These are phyloP conservation scores for Apotomis betuletana DNA, from an alignment of 2,888 invertebrate species.

Conservation along the genomic window DNA sequence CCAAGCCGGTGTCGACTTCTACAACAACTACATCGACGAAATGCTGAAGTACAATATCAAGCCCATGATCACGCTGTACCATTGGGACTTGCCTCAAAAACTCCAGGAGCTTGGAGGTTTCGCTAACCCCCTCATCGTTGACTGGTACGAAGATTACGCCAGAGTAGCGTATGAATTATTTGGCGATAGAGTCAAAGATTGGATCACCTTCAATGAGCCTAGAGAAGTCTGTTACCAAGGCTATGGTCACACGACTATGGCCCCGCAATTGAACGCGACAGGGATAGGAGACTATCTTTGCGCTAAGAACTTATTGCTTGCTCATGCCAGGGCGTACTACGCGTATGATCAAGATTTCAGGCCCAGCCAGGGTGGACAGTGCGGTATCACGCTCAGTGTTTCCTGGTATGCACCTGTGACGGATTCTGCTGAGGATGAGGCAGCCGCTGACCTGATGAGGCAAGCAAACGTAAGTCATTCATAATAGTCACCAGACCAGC, in stretches of 20 bases:
- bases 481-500: too few species aligned
- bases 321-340: conserved; percentile 82
- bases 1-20: conserved; percentile 84
- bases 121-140: conserved; percentile 65
- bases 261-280: conserved; percentile 60
- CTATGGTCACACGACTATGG: conserved; percentile 43
- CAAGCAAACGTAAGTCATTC: conserved; percentile 50
- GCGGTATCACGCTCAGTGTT: conserved; percentile 54
- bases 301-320: conserved; percentile 77
- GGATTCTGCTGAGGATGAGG: conserved; percentile 51
- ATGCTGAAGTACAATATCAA: conserved; percentile 83
- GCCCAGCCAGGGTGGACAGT: conserved; percentile 50
- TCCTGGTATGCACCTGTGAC: conserved; percentile 52
- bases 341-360: conserved; percentile 74
- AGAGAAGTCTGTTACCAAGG: conserved; percentile 46
- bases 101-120: conserved; percentile 83
- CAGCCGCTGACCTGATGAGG: conserved; percentile 54
- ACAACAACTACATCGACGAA: conserved; percentile 85
- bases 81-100: conserved; percentile 81
- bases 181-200: conserved; percentile 62
- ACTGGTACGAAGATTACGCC: conserved; percentile 81
- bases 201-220: conserved; percentile 80
- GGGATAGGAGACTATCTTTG: conserved; percentile 78
- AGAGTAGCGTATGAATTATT: conserved; percentile 66
- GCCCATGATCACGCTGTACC: conserved; percentile 83